Percentiles rank a stretch among this genome's conserved stretches.
Conservation (phyloP, 2,797 vertebrate species). For the Catamblyrhynchus diadema region DNA sequence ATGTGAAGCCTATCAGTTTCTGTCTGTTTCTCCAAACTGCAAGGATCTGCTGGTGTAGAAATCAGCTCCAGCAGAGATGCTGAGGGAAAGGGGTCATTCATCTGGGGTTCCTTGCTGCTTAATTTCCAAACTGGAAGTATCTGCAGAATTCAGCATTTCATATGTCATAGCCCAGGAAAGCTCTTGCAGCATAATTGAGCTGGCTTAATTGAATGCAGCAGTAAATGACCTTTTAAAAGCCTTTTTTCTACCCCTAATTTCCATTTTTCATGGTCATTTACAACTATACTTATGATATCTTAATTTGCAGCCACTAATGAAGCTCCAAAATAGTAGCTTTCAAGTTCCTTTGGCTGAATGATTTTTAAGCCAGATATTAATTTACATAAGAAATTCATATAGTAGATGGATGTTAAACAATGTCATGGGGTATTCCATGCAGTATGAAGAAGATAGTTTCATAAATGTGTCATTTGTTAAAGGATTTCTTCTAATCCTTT, state of each 20-base stretch:
- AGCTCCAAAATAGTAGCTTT: slow-evolving; percentile 4
- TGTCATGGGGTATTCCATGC: neutral
- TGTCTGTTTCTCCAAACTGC: neutral
- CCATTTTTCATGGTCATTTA: slow-evolving; percentile 31
- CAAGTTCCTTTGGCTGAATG: neutral
- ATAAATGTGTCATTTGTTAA: neutral
- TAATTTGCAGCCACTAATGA: slow-evolving; percentile 33
- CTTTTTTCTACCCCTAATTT: slow-evolving; percentile 17
- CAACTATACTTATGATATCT: neutral
- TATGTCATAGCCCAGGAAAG: neutral
- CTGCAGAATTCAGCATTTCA: neutral
- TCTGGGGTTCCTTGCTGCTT: neutral
- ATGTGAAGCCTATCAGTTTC: neutral
- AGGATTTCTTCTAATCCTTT: neutral
- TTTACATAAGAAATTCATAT: neutral
- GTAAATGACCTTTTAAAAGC: slow-evolving; percentile 39
- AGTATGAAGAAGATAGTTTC: neutral
- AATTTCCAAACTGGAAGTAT: neutral
- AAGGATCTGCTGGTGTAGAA: neutral
- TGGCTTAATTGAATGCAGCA: neutral
- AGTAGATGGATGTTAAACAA: neutral
- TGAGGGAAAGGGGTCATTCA: neutral
- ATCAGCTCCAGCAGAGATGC: neutral
- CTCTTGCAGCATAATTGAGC: neutral
- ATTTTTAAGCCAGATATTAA: slow-evolving; percentile 8